Base-by-base conservation (phyloP, 2,113 vertebrate species). In the Bos taurus region DNA sequence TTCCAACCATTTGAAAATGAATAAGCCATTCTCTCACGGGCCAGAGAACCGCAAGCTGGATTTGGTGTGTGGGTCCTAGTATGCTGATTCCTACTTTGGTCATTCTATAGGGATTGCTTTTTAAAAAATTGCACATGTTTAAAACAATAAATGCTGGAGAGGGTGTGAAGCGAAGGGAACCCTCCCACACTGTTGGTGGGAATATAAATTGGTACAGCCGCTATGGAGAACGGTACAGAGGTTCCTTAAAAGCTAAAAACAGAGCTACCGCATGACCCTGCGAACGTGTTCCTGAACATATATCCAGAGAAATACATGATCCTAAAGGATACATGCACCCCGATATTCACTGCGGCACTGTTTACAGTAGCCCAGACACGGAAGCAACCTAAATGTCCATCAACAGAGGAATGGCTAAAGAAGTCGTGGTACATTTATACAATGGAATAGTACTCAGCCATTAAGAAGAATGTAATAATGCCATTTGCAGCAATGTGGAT, bases 21-120 rank as follows among this genome's bases (percentile, higher is more conserved):
- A 48, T 56, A 15, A 5, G 26, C 8, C 6, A 0, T 78, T 85
- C 88, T 43, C 5, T 59, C 4, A 0, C 3, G 21, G 88, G 25
- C 81, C 50, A 14, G 1, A 2, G 59, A 33, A 21, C 67, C 0
- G 11, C 0, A 14, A 59, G 13, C 21, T 54, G 11, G 40, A 11
- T 81, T 81, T 64, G 62, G n/a, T 91, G 36, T 30, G 4, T 6
- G 64, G 87, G 57, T 10, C 50, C 1, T 7, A 10, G 14, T 48
- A 54, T 57, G 15, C 14, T 40, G n/a, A 33, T 21, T 23, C 23
- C 16, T 6, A 50, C 19, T 26, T 88, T 43, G 25, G 43, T 64
- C n/a, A 6, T 6, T 86, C 48, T 19, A 2, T 8, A 50, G 84
- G 2, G 19, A 21, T 12, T 26, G 17, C 46, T 74, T 64, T 25